A percentile compares a stretch with the other conserved stretches of the same genome.
phyloP scores from a whole-genome alignment of 2,113 vertebrate species.

The Litocranius walleri region DNA sequence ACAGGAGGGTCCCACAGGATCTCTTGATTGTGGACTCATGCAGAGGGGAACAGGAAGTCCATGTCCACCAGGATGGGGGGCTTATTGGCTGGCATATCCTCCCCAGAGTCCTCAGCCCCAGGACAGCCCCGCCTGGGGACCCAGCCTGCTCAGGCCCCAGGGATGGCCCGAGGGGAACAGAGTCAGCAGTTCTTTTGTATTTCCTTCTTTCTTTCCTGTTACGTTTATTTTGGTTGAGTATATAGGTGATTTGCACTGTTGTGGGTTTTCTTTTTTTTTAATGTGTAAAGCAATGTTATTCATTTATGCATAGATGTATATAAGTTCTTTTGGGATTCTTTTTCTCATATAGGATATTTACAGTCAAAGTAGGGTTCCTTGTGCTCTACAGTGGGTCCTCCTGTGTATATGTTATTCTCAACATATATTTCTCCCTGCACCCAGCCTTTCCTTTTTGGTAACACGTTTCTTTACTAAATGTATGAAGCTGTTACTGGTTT shows the following conservation, averaged over 20 bases:
- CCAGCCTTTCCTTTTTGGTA: too few species aligned
- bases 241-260: background rate
- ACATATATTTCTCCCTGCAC: too few species aligned
- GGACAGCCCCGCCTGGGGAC: background rate
- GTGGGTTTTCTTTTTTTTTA: background rate
- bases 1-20: background rate
- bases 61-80: background rate
- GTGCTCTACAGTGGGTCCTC: too few species aligned
- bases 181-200: background rate
- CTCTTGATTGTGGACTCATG: background rate
- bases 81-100: background rate
- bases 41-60: background rate
- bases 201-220: background rate
- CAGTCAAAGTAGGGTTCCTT: too few species aligned
- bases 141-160: background rate
- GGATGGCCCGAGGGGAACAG: background rate
- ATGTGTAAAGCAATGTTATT: too few species aligned
- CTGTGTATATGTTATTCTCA: too few species aligned
- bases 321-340: too few species aligned
- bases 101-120: background rate
- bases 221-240: background rate
- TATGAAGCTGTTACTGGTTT: too few species aligned
- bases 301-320: too few species aligned
- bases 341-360: too few species aligned
- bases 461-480: too few species aligned